Conservation (phyloP, 2,797 vertebrate genomes). For the Apogon talboti region DNA sequence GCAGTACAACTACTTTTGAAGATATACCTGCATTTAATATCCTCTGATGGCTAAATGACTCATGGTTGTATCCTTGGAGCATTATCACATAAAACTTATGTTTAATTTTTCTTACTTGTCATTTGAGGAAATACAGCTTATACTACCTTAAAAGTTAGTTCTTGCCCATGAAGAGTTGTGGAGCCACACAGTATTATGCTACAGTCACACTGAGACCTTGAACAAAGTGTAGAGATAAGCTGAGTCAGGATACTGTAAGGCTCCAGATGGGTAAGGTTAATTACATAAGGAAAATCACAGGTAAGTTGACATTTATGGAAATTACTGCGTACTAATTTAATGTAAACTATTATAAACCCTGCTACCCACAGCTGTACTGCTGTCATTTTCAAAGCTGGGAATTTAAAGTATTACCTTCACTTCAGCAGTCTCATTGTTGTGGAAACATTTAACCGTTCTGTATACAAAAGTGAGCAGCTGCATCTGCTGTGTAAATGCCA, state of each 20-base stretch:
- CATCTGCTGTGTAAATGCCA: not conserved
- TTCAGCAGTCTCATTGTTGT: not conserved
- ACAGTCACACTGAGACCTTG: slow-evolving; percentile 5
- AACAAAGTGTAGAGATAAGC: not conserved
- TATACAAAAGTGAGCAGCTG: not conserved
- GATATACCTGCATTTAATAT: slow-evolving; percentile 1
- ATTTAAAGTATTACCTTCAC: not conserved
- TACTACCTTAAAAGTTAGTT: slow-evolving; percentile 27
- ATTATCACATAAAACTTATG: not conserved
- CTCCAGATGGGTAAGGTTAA: not conserved
- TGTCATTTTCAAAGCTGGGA: no score
- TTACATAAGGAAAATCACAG: slow-evolving; percentile 9
- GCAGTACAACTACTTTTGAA: not conserved
- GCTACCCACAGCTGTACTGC: not conserved
- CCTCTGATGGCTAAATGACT: not conserved
- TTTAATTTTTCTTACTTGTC: slow-evolving; percentile 9
- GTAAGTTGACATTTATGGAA: slow-evolving; percentile 41
- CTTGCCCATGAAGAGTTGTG: slow-evolving; percentile 19
- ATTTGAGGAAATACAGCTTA: slow-evolving; percentile 3
- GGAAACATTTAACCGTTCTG: not conserved
- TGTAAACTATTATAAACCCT: not conserved
- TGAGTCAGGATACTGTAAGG: not conserved
- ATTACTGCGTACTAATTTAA: not conserved
- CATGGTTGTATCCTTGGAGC: not conserved
- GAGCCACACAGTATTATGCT: not conserved